Conservation (phyloP, 2,113 vertebrate genomes). For the Poeciliopsis prolifica region DNA sequence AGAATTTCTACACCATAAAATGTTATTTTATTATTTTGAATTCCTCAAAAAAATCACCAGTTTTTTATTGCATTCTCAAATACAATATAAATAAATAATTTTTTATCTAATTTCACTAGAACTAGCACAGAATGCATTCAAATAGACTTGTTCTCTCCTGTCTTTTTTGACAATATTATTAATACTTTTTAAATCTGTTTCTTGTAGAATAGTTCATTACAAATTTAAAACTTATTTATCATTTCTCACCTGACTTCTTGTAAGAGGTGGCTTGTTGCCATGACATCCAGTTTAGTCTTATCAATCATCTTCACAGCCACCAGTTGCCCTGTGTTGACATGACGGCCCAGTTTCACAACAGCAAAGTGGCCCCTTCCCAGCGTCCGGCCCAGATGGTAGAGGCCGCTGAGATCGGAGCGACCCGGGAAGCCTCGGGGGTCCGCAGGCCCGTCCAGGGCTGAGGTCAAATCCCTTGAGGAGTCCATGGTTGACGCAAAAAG, state of each 20-base stretch:
- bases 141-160: too few species aligned
- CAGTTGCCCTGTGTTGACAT: slow-evolving; percentile 85
- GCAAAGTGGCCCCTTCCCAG: slow-evolving; percentile 90
- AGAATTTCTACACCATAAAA: neutral
- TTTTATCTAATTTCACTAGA: neutral
- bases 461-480: slow-evolving; percentile 20
- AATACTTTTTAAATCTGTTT: neutral
- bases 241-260: slow-evolving; percentile 84
- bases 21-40: neutral
- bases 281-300: slow-evolving; percentile 85
- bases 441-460: slow-evolving; percentile 59
- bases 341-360: slow-evolving; percentile 86
- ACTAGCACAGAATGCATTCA: neutral
- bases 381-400: slow-evolving; percentile 87
- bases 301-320: slow-evolving; percentile 92
- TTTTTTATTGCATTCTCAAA: neutral
- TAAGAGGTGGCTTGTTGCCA: slow-evolving; percentile 85
- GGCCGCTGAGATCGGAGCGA: slow-evolving; percentile 81
- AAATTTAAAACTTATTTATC: neutral
- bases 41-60: neutral
- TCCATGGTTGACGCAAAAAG: slow-evolving; percentile 54
- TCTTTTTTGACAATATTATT: neutral
- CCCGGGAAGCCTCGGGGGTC: slow-evolving; percentile 61
- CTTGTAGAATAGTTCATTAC: too few species aligned
- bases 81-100: neutral